These are phyloP conservation scores for Caligus rogercresseyi DNA, from an alignment of 1,140 invertebrate genomes.

Conservation along the genomic window DNA sequence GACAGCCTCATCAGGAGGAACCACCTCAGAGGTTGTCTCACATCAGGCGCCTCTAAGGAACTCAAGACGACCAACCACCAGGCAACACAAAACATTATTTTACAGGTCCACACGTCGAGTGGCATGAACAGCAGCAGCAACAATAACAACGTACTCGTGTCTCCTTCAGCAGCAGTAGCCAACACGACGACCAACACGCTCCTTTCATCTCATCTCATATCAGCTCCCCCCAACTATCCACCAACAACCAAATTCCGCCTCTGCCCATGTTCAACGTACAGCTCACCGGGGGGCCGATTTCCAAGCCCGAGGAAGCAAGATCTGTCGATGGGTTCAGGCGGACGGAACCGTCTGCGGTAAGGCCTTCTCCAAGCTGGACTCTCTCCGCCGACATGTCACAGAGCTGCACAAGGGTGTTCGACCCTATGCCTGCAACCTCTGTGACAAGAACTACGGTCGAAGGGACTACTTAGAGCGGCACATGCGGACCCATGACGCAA, in stretches of 20 bases:
- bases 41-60: too few species aligned
- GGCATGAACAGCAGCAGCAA: too few species aligned
- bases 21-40: too few species aligned
- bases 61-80: background rate
- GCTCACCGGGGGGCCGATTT: background rate
- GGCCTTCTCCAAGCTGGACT: constrained; percentile 16
- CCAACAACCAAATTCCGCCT: background rate
- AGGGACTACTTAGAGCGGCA: constrained; percentile 10
- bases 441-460: constrained; percentile 11
- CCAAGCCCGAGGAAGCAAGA: constrained; percentile 6
- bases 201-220: background rate
- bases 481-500: constrained; percentile 6
- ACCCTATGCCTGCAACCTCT: constrained; percentile 7
- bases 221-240: background rate
- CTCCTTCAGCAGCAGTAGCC: too few species aligned
- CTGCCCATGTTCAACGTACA: background rate
- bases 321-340: constrained; percentile 11
- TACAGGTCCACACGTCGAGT: too few species aligned
- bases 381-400: constrained; percentile 8
- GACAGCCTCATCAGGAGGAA: too few species aligned
- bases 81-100: too few species aligned
- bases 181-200: too few species aligned
- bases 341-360: constrained; percentile 16
- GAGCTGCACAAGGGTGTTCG: constrained; percentile 15
- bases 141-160: too few species aligned